Percentiles rank a stretch among this genome's conserved stretches.
These are phyloP conservation scores for Andrena marginata DNA, from an alignment of 2,888 invertebrate genomes.

Conservation along the genomic window DNA sequence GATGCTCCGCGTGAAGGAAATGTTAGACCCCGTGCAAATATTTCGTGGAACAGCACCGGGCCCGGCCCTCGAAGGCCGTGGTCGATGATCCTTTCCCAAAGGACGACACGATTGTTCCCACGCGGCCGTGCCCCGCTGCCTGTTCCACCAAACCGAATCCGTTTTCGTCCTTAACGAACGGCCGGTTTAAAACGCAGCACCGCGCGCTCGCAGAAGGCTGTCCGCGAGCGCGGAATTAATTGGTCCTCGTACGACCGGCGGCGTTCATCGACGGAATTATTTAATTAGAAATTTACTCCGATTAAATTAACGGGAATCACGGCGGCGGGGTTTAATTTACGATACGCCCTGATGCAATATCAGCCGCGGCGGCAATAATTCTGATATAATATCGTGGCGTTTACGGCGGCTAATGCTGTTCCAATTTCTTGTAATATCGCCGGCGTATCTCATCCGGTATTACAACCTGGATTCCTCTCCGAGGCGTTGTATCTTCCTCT, in stretches of 20 bases:
- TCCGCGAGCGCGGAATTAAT: constrained; percentile 45
- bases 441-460: constrained; percentile 57
- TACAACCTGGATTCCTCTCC: constrained; percentile 55
- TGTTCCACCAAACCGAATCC: background rate
- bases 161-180: constrained; percentile 21
- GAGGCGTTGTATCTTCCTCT: constrained; percentile 28
- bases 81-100: constrained; percentile 19
- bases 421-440: constrained; percentile 63
- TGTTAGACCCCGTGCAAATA: constrained; percentile 44
- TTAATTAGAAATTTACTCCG: constrained; percentile 58
- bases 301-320: constrained; percentile 51
- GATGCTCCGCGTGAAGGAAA: constrained; percentile 68
- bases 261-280: constrained; percentile 40
- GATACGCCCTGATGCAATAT: constrained; percentile 40
- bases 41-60: constrained; percentile 21
- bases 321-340: constrained; percentile 45
- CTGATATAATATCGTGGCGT: constrained; percentile 59
- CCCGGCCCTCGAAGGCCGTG: background rate
- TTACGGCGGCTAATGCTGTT: constrained; percentile 57
- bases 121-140: background rate
- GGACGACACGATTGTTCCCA: background rate
- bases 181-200: constrained; percentile 17
- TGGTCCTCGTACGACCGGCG: constrained; percentile 30
- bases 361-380: constrained; percentile 45
- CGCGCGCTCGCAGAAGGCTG: constrained; percentile 2